Conservation (phyloP, 2,888 invertebrate species). For the Phengaris arion region DNA sequence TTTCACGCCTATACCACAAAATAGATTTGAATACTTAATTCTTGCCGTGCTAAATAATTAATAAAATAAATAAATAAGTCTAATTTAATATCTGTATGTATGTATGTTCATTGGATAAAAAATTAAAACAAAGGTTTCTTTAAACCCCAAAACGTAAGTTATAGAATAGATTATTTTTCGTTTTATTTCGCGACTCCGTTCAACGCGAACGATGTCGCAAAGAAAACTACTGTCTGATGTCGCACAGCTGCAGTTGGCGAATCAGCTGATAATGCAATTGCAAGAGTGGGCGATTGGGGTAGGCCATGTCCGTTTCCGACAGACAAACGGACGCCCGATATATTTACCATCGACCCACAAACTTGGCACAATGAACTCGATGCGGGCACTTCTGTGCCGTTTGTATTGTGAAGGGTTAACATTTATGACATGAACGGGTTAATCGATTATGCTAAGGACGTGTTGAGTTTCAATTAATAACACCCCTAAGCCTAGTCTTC, state of each 20-base stretch:
- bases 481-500: no score
- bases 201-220: neutral
- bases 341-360: constrained; percentile 35
- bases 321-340: constrained; percentile 47
- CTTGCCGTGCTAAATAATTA: constrained; percentile 32
- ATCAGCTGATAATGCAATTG: constrained; percentile 64
- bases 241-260: constrained; percentile 60
- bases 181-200: no score
- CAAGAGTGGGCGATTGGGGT: constrained; percentile 63
- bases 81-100: no score
- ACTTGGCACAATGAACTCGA: constrained; percentile 33
- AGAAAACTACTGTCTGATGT: neutral
- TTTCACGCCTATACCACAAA: neutral
- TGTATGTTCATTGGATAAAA: no score
- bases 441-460: neutral
- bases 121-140: no score
- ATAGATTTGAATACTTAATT: constrained; percentile 27
- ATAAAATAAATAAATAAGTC: no score
- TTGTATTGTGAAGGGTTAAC: constrained; percentile 30
- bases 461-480: neutral
- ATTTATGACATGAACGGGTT: neutral
- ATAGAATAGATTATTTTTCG: no score
- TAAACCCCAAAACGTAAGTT: no score
- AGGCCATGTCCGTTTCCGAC: constrained; percentile 73
- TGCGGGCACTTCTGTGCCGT: constrained; percentile 36